A percentile compares a stretch with the other conserved stretches of the same genome.
Evolutionary conservation across 1,140 invertebrate genomes (phyloP).

Genomic region (Belonocnema kinseyi): DNA sequence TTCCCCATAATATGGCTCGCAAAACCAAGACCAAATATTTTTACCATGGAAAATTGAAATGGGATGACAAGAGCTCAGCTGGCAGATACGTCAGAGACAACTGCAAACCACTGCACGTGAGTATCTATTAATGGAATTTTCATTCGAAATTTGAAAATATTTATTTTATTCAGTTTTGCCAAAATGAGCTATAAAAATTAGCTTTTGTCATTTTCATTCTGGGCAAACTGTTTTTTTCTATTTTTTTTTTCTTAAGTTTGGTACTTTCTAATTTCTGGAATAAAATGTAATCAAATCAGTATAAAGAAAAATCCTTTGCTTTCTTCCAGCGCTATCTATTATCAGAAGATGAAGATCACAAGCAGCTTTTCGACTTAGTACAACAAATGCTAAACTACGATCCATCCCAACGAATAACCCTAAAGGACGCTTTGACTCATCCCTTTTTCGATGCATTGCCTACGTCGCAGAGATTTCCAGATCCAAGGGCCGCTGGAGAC

Average conservation of each 20-base stretch:
- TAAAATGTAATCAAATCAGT: background rate
- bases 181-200: background rate
- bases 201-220: too few relatives aligned
- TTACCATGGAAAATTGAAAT: constrained; percentile 94
- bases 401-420: constrained; percentile 90
- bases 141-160: background rate
- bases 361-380: constrained; percentile 95
- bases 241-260: too few relatives aligned
- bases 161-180: constrained; percentile 6
- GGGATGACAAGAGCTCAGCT: constrained; percentile 95
- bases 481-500: constrained; percentile 74
- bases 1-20: constrained; percentile 96
- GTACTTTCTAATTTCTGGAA: too few relatives aligned
- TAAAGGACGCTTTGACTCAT: constrained; percentile 93
- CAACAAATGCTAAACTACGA: constrained; percentile 98
- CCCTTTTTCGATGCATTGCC: constrained; percentile 94
- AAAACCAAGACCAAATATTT: constrained; percentile 99
- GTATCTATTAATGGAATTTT: constrained; percentile 63
- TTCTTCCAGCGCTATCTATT: constrained; percentile 91
- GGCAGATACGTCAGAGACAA: constrained; percentile 98
- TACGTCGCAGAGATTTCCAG: constrained; percentile 82
- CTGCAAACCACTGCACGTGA: constrained; percentile 95
- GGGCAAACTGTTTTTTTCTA: too few relatives aligned
- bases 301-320: constrained; percentile 20
- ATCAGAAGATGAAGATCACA: constrained; percentile 92